Evolutionary conservation across 2,797 vertebrate species (phyloP), one percentile per base, ranked within the genome.

Genomic region (Brotula barbata): DNA sequence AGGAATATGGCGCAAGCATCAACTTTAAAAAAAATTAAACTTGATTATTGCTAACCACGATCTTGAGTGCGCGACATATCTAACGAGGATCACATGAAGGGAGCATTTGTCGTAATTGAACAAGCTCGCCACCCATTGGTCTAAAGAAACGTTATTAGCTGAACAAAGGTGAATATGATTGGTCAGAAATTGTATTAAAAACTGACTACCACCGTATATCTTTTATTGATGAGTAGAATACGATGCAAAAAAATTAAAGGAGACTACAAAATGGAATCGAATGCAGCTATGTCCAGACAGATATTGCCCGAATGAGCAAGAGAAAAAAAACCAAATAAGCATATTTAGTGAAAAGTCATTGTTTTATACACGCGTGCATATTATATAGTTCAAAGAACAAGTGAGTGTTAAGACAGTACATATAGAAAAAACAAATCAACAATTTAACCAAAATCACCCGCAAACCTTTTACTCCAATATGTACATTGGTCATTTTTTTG

Each of bases 91-190:
- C n/a, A n/a, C n/a, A n/a, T n/a, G n/a, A n/a, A n/a, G n/a, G n/a
- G n/a, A n/a, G n/a, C n/a, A n/a, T n/a, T n/a, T 33, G 49, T 66
- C 54, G 64, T 64, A 50, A 33, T 42, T 5, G 0, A 75, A 80
- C 55, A 91, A 89, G 6, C 43, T 48, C 20, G 1, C 2, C 62
- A 12, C n/a, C 54, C 34, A 93, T 92, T 94, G 93, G 93, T 15
- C 55, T 1, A 3, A 0, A 0, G 0, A 34, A 12, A 36, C 13
- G 14, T 17, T 31, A 36, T 14, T 12, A 0, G 2, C 2, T 58
- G 22, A 82, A 58, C 57, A 89, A 89, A 5, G 19, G 4, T 3
- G 3, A 7, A 57, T 19, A 0, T 79, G 81, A 89, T 91, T 91
- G 89, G 89, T 10, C 44, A 16, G 8, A 0, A 6, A n/a, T 21